Evolutionary conservation across 1,140 invertebrate genomes (phyloP).

Genomic region (Apis florea): DNA sequence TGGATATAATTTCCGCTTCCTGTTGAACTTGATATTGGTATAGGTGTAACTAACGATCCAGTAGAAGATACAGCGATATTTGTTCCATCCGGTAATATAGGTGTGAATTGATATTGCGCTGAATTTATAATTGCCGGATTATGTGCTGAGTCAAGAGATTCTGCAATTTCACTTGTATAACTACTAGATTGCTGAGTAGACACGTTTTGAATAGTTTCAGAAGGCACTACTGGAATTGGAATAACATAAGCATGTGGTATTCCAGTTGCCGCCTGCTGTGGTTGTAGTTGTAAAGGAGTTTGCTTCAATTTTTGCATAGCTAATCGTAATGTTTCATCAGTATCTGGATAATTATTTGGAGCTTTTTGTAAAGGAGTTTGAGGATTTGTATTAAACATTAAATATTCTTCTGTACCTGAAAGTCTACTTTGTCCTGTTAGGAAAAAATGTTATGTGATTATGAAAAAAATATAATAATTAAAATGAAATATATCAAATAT

Average conservation of each 20-base stretch:
- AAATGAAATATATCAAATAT: background rate
- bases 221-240: constrained; percentile 78
- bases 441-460: constrained; percentile 21
- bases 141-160: constrained; percentile 61
- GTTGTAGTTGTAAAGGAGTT: constrained; percentile 66
- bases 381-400: constrained; percentile 77
- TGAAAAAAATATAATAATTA: background rate
- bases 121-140: constrained; percentile 58
- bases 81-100: constrained; percentile 67
- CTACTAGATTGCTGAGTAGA: constrained; percentile 54
- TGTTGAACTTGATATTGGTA: constrained; percentile 59
- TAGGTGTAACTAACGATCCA: constrained; percentile 55
- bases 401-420: constrained; percentile 75
- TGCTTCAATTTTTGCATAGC: constrained; percentile 78
- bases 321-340: constrained; percentile 76
- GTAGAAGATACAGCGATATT: constrained; percentile 57
- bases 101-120: constrained; percentile 72
- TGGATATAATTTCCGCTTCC: constrained; percentile 67
- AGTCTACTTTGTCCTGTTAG: constrained; percentile 72
- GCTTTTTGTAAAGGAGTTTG: constrained; percentile 76
- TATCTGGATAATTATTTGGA: constrained; percentile 75
- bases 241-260: constrained; percentile 78
- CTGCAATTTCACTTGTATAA: constrained; percentile 56
- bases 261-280: constrained; percentile 64
- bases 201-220: constrained; percentile 73